A percentile compares a stretch with the other conserved stretches of the same genome.
Conservation (phyloP, 2,888 invertebrate species). For the Gortyna flavago region DNA sequence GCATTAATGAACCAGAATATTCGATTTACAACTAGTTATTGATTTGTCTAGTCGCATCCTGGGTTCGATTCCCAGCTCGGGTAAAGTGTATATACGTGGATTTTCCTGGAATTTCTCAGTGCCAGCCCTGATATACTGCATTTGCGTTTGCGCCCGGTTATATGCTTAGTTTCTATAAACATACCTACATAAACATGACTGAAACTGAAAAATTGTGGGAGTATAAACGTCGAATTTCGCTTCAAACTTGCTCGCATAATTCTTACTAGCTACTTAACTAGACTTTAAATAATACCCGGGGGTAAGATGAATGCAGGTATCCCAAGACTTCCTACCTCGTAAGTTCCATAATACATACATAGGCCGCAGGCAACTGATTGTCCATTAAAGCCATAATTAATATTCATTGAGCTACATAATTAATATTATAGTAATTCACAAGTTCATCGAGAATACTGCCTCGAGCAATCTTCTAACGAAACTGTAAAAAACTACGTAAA, state of each 20-base stretch:
- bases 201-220: neutral
- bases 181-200: neutral
- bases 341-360: neutral
- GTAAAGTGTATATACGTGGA: neutral
- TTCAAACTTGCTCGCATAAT: slow-evolving; percentile 7
- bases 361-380: neutral
- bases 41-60: neutral
- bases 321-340: neutral
- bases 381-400: neutral
- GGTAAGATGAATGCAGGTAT: neutral
- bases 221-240: neutral
- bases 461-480: neutral
- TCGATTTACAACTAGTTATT: neutral
- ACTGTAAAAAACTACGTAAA: no score
- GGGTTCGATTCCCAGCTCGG: neutral
- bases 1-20: neutral
- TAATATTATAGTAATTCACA: no score
- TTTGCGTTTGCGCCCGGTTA: neutral
- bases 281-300: neutral
- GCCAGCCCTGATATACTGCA: neutral
- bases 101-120: neutral
- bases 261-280: neutral
- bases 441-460: neutral
- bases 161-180: no score
- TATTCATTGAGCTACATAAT: neutral